These are phyloP conservation scores for Acleris laterana DNA, from an alignment of 2,888 invertebrate genomes.

Conservation along the genomic window DNA sequence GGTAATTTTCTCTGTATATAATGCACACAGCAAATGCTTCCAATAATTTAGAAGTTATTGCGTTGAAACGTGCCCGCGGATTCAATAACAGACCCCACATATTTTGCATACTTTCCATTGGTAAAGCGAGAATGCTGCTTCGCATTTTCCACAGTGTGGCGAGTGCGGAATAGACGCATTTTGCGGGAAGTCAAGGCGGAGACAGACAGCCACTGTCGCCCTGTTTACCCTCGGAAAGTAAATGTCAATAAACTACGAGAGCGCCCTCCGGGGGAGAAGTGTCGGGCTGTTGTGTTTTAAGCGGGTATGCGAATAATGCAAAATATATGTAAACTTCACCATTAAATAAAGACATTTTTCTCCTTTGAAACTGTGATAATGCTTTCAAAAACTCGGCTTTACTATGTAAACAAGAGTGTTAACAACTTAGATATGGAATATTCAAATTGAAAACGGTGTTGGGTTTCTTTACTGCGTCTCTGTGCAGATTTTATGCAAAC, in stretches of 20 bases:
- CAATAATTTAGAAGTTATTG: conserved; percentile 22
- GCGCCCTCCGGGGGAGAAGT: conserved; percentile 67
- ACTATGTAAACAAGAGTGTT: conserved; percentile 28
- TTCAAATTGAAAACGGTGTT: conserved; percentile 24
- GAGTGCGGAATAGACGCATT: conserved; percentile 42
- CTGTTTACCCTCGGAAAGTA: conserved; percentile 79
- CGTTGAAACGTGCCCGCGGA: conserved; percentile 19
- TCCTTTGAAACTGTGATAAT: conserved; percentile 10
- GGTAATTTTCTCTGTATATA: conserved; percentile 14
- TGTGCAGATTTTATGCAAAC: conserved; percentile 25
- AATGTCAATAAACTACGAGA: conserved; percentile 82
- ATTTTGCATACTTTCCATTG: conserved; percentile 25
- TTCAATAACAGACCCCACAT: conserved; percentile 32
- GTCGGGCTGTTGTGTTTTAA: conserved; percentile 63
- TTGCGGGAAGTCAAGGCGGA: conserved; percentile 53
- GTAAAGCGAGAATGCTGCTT: conserved; percentile 15
- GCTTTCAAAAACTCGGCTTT: conserved; percentile 18
- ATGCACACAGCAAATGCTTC: conserved; percentile 11
- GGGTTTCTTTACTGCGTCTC: conserved; percentile 15
- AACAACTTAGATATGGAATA: conserved; percentile 27
- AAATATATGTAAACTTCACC: conserved; percentile 49
- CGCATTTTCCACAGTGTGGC: conserved; percentile 15
- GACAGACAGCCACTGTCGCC: conserved; percentile 64
- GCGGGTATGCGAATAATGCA: conserved; percentile 52
- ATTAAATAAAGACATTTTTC: conserved; percentile 40